A percentile compares a stretch with the other conserved stretches of the same genome.
phyloP scores from a whole-genome alignment of 2,888 invertebrate species.

The Isoperla grammatica region DNA sequence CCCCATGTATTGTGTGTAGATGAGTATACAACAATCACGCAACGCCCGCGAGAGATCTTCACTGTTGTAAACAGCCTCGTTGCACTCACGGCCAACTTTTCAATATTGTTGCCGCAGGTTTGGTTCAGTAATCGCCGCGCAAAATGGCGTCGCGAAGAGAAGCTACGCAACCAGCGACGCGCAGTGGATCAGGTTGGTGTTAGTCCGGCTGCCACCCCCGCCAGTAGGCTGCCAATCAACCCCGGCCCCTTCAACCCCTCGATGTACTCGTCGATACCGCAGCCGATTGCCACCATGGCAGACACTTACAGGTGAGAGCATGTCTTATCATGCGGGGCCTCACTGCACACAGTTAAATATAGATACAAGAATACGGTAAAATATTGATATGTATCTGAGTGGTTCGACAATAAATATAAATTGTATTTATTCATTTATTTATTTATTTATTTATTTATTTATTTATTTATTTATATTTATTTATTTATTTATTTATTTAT shows the following conservation, averaged over 20 bases:
- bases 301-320: constrained; percentile 50
- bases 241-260: constrained; percentile 72
- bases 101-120: constrained; percentile 59
- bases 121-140: constrained; percentile 99
- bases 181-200: constrained; percentile 50
- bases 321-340: neutral
- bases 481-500: neutral
- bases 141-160: constrained; percentile 99
- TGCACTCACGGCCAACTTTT: constrained; percentile 1
- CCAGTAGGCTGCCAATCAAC: constrained; percentile 51
- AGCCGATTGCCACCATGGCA: constrained; percentile 84
- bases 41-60: no score
- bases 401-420: no score
- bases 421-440: no score
- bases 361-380: no score
- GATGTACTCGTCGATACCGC: constrained; percentile 93
- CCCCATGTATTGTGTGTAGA: no score
- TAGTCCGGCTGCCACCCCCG: constrained; percentile 36
- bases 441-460: no score
- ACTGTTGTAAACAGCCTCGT: neutral
- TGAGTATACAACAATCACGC: no score
- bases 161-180: constrained; percentile 83
- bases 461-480: neutral
- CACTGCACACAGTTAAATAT: no score
- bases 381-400: no score